Percentiles rank a stretch among this genome's conserved stretches.
phyloP scores from a whole-genome alignment of 2,113 vertebrate genomes.

The Lepisosteus oculatus region DNA sequence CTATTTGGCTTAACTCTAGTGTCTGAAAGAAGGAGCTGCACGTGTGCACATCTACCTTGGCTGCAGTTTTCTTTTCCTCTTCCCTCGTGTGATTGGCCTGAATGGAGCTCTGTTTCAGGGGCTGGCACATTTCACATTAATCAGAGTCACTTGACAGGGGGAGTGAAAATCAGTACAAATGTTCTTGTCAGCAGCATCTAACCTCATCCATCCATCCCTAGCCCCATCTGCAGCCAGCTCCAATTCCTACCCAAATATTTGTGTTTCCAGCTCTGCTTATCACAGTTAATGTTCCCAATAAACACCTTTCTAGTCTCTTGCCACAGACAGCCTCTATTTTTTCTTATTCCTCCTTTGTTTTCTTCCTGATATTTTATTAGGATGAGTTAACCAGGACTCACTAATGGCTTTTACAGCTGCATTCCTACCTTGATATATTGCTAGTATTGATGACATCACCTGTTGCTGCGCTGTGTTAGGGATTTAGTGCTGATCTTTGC shows the following conservation, averaged over 20 bases:
- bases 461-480: conserved; percentile 45
- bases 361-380: conserved; percentile 12
- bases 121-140: conserved; percentile 24
- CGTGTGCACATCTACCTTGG: conserved; percentile 9
- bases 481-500: conserved; percentile 6
- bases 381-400: neutral
- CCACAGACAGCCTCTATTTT: conserved; percentile 21
- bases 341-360: conserved; percentile 50
- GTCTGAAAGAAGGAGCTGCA: neutral
- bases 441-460: conserved; percentile 50
- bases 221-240: conserved; percentile 16
- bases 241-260: conserved; percentile 22
- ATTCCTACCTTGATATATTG: conserved; percentile 45
- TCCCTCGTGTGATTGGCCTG: conserved; percentile 1
- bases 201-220: conserved; percentile 12
- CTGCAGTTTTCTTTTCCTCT: conserved; percentile 21
- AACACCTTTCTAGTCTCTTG: conserved; percentile 13
- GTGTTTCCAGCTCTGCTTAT: conserved; percentile 29
- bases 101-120: conserved; percentile 25
- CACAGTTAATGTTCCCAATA: conserved; percentile 28
- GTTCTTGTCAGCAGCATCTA: conserved; percentile 1
- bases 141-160: conserved; percentile 18
- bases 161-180: conserved; percentile 21
- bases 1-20: conserved; percentile 9
- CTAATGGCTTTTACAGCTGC: conserved; percentile 38